Evolutionary conservation across 2,888 invertebrate species (phyloP).

Genomic region (Rotaria macrura): DNA sequence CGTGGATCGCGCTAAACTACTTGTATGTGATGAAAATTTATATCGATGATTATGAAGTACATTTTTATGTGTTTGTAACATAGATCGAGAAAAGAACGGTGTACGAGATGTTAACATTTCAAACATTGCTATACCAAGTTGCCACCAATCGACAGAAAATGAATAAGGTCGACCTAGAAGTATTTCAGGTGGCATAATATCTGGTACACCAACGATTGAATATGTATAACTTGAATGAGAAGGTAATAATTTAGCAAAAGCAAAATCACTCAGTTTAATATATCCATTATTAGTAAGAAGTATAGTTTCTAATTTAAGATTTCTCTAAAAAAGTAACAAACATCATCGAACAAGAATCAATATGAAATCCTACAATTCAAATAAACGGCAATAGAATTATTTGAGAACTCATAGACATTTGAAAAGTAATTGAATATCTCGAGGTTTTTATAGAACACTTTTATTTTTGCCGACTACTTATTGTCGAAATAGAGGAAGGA

Average conservation of each 20-base stretch:
- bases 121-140: slow-evolving; percentile 9
- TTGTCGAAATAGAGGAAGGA: too few relatives aligned
- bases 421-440: too few relatives aligned
- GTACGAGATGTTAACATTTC: slow-evolving; percentile 20
- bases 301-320: not conserved
- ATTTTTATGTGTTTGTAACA: not conserved
- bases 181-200: slow-evolving; percentile 23
- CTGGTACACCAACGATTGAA: slow-evolving; percentile 15
- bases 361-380: not conserved
- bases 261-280: not conserved
- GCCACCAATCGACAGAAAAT: slow-evolving; percentile 23
- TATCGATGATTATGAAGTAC: not conserved
- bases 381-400: too few relatives aligned
- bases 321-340: not conserved
- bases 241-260: not conserved
- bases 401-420: too few relatives aligned
- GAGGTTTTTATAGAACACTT: too few relatives aligned
- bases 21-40: not conserved
- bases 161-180: slow-evolving; percentile 1
- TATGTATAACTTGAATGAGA: not conserved
- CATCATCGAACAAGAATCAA: too few relatives aligned
- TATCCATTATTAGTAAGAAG: not conserved
- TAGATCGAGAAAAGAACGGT: not conserved
- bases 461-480: too few relatives aligned
- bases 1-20: not conserved